Base-by-base conservation (phyloP, 2,113 vertebrate species). In the Phylloscopus trochiloides region DNA sequence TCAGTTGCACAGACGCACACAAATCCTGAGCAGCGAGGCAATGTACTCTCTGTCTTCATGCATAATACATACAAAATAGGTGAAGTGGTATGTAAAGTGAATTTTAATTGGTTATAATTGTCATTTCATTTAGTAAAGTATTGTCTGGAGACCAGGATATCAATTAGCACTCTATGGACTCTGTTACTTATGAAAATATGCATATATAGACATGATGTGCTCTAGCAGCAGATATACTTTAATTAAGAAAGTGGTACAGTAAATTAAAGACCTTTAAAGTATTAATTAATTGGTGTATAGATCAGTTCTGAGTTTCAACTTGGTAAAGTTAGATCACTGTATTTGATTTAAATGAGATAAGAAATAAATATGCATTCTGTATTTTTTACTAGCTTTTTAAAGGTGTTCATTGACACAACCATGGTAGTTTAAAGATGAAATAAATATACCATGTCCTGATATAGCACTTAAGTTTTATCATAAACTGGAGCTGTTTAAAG, bases 41-140 rank as follows among this genome's bases (percentile, higher is more conserved):
- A 97, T 93, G 97, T 95, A 94, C 97, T 98, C 97, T 98, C 98
- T 14, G 80, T 95, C 98, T 98, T 98, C 97, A 98, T 98, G 98
- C 98, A 98, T 98, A 98, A 98, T 98, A 98, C 98, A 98, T 98
- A 97, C 95, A 97, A 98, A 98, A 98, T 98, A 98, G 98, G 98
- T 98, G 97, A 98, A 98, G 97, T 97, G 96, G 97, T 97, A 98
- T 98, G 98, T 98, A 98, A 98, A 98, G 97, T 98, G 98, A 98
- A 98, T 98, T 98, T 98, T 98, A 98, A 98, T 98, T 98, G 98
- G 97, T 97, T 98, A 98, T 98, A 98, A 98, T 98, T 98, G 98
- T 98, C 98, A 98, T 98, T 98, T 98, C 98, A 98, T 98, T 98
- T 98, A 98, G 98, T 98, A 98, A 98, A 98, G 98, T 98, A 98